Evolutionary conservation across 2,113 vertebrate genomes (phyloP).

Genomic region (Jacana jacana): DNA sequence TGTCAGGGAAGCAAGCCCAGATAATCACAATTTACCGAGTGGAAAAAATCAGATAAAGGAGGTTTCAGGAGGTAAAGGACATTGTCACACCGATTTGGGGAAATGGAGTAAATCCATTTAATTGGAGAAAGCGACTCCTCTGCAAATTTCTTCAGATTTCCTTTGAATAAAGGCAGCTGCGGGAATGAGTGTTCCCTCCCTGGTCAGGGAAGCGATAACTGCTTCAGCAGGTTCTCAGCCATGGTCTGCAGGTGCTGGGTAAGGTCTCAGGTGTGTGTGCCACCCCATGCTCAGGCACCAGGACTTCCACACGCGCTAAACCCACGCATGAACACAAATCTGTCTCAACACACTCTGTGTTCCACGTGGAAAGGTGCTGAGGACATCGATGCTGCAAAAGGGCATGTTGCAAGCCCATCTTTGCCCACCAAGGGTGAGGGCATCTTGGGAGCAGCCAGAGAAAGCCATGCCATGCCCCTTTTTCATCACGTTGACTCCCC

Average conservation of each 20-base stretch:
- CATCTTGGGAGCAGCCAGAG: background rate
- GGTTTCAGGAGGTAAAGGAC: background rate
- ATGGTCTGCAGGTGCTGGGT: background rate
- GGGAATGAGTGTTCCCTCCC: background rate
- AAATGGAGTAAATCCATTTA: background rate
- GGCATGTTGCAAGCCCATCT: fast-evolving
- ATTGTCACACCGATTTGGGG: background rate
- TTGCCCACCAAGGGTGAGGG: background rate
- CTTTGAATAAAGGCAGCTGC: background rate
- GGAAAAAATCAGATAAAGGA: conserved; percentile 29
- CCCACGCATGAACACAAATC: fast-evolving
- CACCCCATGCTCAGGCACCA: background rate
- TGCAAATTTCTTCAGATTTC: background rate
- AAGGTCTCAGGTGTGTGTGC: background rate
- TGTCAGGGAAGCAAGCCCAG: background rate
- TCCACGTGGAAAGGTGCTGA: background rate
- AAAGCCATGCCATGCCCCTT: background rate
- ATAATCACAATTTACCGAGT: conserved; percentile 32
- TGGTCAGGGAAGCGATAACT: background rate
- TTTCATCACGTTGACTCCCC: fast-evolving
- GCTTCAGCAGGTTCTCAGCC: background rate
- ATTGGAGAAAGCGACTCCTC: background rate
- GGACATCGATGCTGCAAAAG: background rate
- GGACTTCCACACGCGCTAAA: background rate
- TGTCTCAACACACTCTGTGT: fast-evolving